Evolutionary conservation across 2,797 vertebrate genomes (phyloP).

Genomic region (Neomorphus geoffroyi): DNA sequence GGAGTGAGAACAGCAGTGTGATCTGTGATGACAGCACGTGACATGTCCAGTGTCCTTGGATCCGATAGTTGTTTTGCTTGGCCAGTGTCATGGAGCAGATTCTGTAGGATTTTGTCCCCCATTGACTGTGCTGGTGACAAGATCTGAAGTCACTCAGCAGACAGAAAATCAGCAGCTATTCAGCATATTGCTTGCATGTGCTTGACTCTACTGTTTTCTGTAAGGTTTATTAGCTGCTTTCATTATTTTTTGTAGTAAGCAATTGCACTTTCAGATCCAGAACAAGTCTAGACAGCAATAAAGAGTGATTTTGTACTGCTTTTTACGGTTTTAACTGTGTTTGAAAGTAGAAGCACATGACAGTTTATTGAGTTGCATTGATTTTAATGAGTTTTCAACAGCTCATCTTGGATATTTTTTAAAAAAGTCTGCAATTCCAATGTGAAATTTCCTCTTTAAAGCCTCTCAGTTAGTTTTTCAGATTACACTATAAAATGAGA

Average conservation of each 20-base stretch:
- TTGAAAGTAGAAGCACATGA: slow-evolving; percentile 57
- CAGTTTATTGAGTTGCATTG: slow-evolving; percentile 37
- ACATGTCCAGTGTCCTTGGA: slow-evolving; percentile 75
- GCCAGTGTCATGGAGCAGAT: slow-evolving; percentile 78
- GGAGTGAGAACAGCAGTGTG: slow-evolving; percentile 80
- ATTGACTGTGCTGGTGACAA: slow-evolving; percentile 84
- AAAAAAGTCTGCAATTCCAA: not conserved
- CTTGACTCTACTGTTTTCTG: slow-evolving; percentile 52
- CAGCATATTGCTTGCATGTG: slow-evolving; percentile 58
- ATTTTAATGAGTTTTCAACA: slow-evolving; percentile 64
- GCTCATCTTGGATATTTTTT: slow-evolving; percentile 1
- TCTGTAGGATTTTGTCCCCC: slow-evolving; percentile 80
- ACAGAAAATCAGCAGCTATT: slow-evolving; percentile 65
- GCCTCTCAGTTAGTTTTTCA: slow-evolving; percentile 1
- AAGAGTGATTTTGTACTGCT: slow-evolving; percentile 35
- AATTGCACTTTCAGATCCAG: slow-evolving; percentile 58
- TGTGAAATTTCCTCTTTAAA: slow-evolving; percentile 9
- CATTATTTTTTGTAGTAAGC: slow-evolving; percentile 54
- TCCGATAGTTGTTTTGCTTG: slow-evolving; percentile 80
- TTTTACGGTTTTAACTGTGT: slow-evolving; percentile 34
- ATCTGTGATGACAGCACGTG: slow-evolving; percentile 77
- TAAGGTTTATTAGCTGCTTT: slow-evolving; percentile 60
- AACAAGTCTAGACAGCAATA: slow-evolving; percentile 51
- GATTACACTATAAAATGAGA: slow-evolving; percentile 26
- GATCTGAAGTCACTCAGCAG: slow-evolving; percentile 82